phyloP scores from a whole-genome alignment of 2,113 vertebrate genomes.

The Megaleporinus macrocephalus region DNA sequence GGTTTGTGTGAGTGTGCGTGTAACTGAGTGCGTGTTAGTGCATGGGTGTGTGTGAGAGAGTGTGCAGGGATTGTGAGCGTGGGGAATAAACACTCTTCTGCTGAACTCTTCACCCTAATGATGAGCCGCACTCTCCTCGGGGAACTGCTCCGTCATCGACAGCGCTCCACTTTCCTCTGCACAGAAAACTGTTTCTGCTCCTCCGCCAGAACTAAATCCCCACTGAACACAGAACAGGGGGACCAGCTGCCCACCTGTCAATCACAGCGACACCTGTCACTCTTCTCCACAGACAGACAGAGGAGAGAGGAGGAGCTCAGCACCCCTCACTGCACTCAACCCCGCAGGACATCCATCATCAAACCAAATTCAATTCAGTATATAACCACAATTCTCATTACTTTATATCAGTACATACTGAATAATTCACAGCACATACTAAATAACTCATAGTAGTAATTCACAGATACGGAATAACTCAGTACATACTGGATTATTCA shows the following conservation, averaged over 20 bases:
- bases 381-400: no score
- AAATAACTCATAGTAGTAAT: no score
- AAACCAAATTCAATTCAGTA: no score
- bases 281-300: not conserved
- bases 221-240: not conserved
- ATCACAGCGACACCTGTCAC: not conserved
- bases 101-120: slow-evolving; percentile 7
- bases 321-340: not conserved
- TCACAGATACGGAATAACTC: no score
- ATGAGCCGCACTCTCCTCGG: not conserved
- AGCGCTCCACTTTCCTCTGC: not conserved
- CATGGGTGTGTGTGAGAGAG: not conserved
- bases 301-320: not conserved
- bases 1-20: no score
- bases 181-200: not conserved
- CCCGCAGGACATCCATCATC: not conserved
- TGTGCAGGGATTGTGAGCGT: not conserved
- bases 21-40: no score
- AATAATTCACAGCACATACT: no score
- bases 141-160: not conserved
- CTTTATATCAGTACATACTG: no score
- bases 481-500: no score
- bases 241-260: not conserved
- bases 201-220: not conserved
- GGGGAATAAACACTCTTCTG: not conserved